Conservation (phyloP, 1,140 invertebrate genomes). For the Tetragonula clypearis region DNA sequence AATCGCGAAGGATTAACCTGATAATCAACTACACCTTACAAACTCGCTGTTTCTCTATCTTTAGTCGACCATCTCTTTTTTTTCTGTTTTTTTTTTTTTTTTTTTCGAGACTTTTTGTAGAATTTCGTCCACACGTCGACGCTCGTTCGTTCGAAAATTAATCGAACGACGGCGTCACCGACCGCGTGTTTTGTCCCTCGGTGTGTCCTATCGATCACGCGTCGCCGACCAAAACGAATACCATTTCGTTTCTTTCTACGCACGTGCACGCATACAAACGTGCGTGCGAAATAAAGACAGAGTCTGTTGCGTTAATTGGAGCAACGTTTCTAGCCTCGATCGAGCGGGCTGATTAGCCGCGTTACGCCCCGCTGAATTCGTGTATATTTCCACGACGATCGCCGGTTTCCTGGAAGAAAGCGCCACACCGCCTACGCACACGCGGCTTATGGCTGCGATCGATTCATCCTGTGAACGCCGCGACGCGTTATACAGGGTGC, state of each 20-base stretch:
- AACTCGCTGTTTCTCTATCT: too few species aligned
- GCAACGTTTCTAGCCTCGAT: slow-evolving; percentile 3
- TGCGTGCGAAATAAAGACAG: background rate
- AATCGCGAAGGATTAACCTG: too few species aligned
- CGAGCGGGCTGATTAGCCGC: slow-evolving; percentile 3
- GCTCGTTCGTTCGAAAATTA: background rate
- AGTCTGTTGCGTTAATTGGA: background rate
- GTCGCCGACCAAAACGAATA: background rate
- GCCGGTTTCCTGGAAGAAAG: slow-evolving; percentile 52
- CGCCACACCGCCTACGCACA: slow-evolving; percentile 23
- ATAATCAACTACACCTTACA: too few species aligned
- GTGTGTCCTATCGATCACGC: background rate
- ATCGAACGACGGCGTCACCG: background rate
- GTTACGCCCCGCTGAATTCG: slow-evolving; percentile 15
- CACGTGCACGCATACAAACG: too few species aligned
- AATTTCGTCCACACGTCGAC: background rate
- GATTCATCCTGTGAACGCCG: slow-evolving; percentile 37
- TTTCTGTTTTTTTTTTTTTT: background rate
- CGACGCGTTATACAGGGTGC: slow-evolving; percentile 11
- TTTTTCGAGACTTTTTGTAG: slow-evolving; percentile 21
- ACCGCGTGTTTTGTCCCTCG: background rate
- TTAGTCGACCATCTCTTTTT: too few species aligned
- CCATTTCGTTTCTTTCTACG: too few species aligned
- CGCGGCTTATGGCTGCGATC: slow-evolving; percentile 33
- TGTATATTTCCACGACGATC: slow-evolving; percentile 8